A percentile compares a stretch with the other conserved stretches of the same genome.
Conservation (phyloP, 2,797 vertebrate genomes). For the Protonibea diacanthus region DNA sequence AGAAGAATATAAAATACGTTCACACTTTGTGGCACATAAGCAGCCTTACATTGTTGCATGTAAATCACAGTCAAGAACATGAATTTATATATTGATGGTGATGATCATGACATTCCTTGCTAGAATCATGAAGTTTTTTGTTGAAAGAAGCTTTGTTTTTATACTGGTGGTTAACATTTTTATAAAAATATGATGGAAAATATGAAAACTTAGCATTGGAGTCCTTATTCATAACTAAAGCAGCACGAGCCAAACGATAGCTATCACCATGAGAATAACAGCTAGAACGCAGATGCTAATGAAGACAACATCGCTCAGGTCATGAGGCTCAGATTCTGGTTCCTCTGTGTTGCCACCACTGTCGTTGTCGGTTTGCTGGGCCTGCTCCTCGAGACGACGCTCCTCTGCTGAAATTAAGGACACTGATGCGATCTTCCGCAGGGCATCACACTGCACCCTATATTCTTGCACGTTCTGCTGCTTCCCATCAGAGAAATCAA, state of each 20-base stretch:
- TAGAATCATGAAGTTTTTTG: constrained; percentile 14
- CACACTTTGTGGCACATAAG: constrained; percentile 61
- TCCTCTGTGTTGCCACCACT: constrained; percentile 12
- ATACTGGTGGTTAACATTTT: constrained; percentile 43
- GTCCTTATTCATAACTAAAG: constrained; percentile 78
- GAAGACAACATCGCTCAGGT: constrained; percentile 95
- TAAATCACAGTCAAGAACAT: constrained; percentile 18
- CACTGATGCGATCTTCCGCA: constrained; percentile 91
- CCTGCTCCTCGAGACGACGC: constrained; percentile 84
- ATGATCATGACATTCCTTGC: constrained; percentile 14
- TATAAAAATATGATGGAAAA: constrained; percentile 46
- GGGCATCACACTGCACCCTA: constrained; percentile 93
- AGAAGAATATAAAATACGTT: constrained; percentile 37
- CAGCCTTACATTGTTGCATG: constrained; percentile 24
- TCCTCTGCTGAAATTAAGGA: constrained; percentile 89
- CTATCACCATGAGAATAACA: constrained; percentile 95
- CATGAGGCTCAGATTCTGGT: constrained; percentile 80
- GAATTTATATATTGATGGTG: constrained; percentile 10
- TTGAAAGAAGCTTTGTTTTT: constrained; percentile 31
- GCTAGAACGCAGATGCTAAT: constrained; percentile 97
- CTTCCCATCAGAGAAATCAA: constrained; percentile 87
- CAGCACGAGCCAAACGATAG: constrained; percentile 94
- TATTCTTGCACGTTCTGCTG: constrained; percentile 90
- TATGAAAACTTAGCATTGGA: neutral
- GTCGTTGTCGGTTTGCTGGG: constrained; percentile 82